Evolutionary conservation across 2,888 invertebrate species (phyloP), one percentile per base, ranked within the genome.

Genomic region (Epistrophella euchroma): DNA sequence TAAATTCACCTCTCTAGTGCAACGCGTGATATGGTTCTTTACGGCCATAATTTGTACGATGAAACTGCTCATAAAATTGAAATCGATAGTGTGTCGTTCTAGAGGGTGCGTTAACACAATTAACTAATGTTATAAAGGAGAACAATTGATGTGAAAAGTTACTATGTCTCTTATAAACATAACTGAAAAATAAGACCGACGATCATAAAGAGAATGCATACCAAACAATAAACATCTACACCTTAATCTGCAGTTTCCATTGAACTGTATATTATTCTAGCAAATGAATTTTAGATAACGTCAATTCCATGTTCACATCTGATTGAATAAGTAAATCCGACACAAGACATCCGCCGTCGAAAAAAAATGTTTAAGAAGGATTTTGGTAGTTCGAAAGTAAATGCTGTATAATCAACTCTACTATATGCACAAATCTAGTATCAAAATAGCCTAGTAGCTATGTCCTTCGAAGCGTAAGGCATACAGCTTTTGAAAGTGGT

Each of bases 241-340:
- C 7, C 43, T 43, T 13, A 43, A n/a, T n/a, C 58, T 35, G 35
- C 19, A 58, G 19, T 35, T 19, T 1, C 19, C 19, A 58, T 35
- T 19, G 19, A 13, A 50, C 5, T 22, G n/a, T n/a, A n/a, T n/a
- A 22, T 19, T 35, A 55, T 25, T 13, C 66, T 7, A 22, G 6
- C 28, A 52, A 76, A 84, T 88, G 78, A 83, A 88, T 85, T 81
- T 83, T 78, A 88, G 87, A 88, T 88, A 77, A 88, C 85, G 88
- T 88, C 88, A 83, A 83, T 87, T 85, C 73, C 71, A 80, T 85
- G 88, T 88, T 87, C 75, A 88, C 83, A 88, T 88, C 87, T 87
- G 88, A 88, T 88, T 88, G 88, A 87, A 87, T 87, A 88, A 88
- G 79, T 60, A 55, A 80, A 68, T 58, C 43, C 17, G 62, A 58